Evolutionary conservation across 1,140 invertebrate species (phyloP), one percentile per base, ranked within the genome.

Genomic region (Macrobrachium rosenbergii): DNA sequence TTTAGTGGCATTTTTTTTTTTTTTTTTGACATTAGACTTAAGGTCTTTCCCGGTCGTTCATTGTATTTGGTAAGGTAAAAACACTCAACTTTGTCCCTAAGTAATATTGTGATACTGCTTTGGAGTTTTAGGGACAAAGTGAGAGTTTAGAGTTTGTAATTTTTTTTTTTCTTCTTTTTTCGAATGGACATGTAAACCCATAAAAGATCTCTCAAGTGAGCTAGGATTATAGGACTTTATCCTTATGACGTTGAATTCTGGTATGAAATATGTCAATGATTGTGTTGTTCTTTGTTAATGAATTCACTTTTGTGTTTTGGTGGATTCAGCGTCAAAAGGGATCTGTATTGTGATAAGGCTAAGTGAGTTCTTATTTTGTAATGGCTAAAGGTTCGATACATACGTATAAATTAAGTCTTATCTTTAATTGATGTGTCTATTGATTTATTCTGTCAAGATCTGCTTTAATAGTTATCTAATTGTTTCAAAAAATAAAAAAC

Each of bases 101-200:
- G 81, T 59, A 67, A 73, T 82, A 82, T 73, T 82, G 81, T 82
- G 81, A 82, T 82, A 82, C 45, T 59, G 37, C 72, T 73, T 82
- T 58, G 69, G 81, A 43, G 69, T 23, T 82, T 67, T 75, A 82
- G 64, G 21, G 81, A 73, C 63, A 82, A 82, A 37, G 17, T 43
- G 28, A 23, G 23, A 75, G 23, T 75, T 3, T 43, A 69, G 60
- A 52, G 6, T 64, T 16, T 69, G 17, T 64, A 17, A 45, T 69
- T 17, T 52, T 43, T 75, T 23, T 37, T 75, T 43, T 5, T n/a
- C n/a, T n/a, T 75, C 5, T 75, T 75, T 16, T 28, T 75, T 21
- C 7, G 37, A 37, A 75, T 37, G 45, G 28, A 16, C 2, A 52
- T 52, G 52, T 52, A 52, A 52, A 52, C 12, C 52, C 52, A 2